Percentiles rank a stretch among this genome's conserved stretches.
phyloP scores from a whole-genome alignment of 2,113 vertebrate species.

The Ctenodactylus gundi region DNA sequence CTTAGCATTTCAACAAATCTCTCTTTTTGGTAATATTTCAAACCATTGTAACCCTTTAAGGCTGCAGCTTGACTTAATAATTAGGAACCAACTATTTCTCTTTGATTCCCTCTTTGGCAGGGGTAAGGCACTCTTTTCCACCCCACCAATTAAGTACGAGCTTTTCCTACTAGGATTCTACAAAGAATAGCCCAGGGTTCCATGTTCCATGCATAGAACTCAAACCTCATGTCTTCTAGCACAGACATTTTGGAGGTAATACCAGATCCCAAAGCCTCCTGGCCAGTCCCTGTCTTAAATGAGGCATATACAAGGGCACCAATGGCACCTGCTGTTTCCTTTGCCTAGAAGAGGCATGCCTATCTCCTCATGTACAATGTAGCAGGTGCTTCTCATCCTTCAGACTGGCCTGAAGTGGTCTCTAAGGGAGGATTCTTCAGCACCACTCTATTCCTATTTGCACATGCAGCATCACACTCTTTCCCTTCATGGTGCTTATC shows the following conservation, averaged over 20 bases:
- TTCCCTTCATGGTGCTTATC: background rate
- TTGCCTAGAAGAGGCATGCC: background rate
- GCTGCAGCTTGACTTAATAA: background rate
- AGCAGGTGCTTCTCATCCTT: background rate
- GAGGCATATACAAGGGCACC: background rate
- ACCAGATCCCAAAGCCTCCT: background rate
- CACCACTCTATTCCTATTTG: background rate
- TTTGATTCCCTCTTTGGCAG: background rate
- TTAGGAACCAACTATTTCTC: background rate
- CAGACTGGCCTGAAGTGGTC: background rate
- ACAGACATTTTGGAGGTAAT: background rate
- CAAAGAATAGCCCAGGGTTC: background rate
- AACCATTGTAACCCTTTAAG: background rate
- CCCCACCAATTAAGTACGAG: background rate
- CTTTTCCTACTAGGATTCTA: background rate
- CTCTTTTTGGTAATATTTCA: conserved; percentile 15
- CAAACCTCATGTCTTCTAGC: background rate
- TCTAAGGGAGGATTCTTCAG: background rate
- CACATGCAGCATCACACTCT: background rate
- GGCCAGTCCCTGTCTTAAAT: background rate
- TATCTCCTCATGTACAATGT: background rate
- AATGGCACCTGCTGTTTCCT: background rate
- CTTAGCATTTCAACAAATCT: background rate
- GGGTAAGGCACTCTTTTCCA: background rate
- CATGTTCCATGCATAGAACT: background rate